Evolutionary conservation across 2,113 vertebrate species (phyloP).

Genomic region (Phalacrocorax aristotelis): DNA sequence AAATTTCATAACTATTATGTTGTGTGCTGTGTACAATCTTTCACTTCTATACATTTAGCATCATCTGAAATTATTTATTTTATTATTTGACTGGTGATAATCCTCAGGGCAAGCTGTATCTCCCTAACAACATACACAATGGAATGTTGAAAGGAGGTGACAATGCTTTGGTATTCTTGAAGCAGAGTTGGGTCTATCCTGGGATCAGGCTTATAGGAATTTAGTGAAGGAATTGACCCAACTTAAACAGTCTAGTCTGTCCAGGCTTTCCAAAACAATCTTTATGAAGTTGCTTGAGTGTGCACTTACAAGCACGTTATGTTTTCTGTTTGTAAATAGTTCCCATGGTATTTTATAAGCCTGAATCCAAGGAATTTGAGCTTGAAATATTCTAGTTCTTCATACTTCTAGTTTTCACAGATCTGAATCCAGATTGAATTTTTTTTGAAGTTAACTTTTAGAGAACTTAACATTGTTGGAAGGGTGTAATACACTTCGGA

Average conservation of each 20-base stretch:
- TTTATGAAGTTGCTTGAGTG: neutral
- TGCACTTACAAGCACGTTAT: neutral
- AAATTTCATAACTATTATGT: slow-evolving; percentile 20
- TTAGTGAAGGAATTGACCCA: neutral
- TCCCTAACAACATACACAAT: neutral
- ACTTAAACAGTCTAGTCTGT: neutral
- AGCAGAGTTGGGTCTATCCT: neutral
- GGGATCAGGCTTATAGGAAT: neutral
- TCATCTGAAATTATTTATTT: neutral
- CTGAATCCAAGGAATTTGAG: neutral
- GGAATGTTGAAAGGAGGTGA: neutral
- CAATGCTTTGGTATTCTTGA: neutral
- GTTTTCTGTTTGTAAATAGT: neutral
- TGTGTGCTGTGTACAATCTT: neutral
- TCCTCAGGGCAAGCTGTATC: neutral
- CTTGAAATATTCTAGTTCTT: neutral
- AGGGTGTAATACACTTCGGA: fast-evolving
- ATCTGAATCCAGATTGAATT: neutral
- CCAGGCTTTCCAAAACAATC: neutral
- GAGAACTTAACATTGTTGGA: neutral
- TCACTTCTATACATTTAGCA: neutral
- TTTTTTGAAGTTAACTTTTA: neutral
- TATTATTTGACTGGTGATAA: neutral
- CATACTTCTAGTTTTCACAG: fast-evolving
- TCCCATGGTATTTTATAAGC: neutral